Evolutionary conservation across 2,113 vertebrate genomes (phyloP).

Genomic region (Okapia johnstoni): DNA sequence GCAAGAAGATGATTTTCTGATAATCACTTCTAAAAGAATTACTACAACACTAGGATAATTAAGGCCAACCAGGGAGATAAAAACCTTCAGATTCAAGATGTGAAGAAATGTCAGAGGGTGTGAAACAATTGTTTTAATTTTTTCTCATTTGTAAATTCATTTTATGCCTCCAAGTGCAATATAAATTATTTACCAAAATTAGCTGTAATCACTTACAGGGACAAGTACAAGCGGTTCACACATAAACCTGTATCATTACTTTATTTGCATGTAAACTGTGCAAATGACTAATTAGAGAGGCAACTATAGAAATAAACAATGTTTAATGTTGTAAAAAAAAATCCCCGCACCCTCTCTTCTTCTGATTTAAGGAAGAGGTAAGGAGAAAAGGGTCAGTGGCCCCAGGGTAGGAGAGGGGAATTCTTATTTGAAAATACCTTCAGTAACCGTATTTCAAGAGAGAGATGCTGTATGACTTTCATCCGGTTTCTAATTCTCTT

Average conservation of each 20-base stretch:
- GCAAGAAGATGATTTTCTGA: conserved; percentile 36
- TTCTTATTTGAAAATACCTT: background rate
- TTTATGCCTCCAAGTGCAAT: conserved; percentile 69
- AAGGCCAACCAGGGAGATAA: conserved; percentile 60
- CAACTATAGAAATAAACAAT: conserved; percentile 70
- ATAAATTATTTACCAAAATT: conserved; percentile 76
- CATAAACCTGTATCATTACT: conserved; percentile 62
- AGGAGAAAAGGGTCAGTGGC: background rate
- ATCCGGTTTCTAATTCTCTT: background rate
- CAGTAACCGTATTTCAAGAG: background rate
- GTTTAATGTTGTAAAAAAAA: conserved; percentile 51
- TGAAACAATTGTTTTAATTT: conserved; percentile 71
- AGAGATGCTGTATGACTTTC: background rate
- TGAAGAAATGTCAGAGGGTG: conserved; percentile 66
- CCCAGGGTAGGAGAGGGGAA: background rate
- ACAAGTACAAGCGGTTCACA: conserved; percentile 61
- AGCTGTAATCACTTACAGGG: conserved; percentile 69
- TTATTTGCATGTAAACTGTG: conserved; percentile 74
- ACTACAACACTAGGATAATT: conserved; percentile 58
- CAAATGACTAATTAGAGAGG: conserved; percentile 73
- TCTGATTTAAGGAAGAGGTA: conserved; percentile 26
- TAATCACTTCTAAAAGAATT: conserved; percentile 46
- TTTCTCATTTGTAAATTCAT: conserved; percentile 68
- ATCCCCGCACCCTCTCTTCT: background rate
- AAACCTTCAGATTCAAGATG: conserved; percentile 64